Evolutionary conservation across 2,113 vertebrate genomes (phyloP), one percentile per base, ranked within the genome.

Genomic region (Maccullochella peelii): DNA sequence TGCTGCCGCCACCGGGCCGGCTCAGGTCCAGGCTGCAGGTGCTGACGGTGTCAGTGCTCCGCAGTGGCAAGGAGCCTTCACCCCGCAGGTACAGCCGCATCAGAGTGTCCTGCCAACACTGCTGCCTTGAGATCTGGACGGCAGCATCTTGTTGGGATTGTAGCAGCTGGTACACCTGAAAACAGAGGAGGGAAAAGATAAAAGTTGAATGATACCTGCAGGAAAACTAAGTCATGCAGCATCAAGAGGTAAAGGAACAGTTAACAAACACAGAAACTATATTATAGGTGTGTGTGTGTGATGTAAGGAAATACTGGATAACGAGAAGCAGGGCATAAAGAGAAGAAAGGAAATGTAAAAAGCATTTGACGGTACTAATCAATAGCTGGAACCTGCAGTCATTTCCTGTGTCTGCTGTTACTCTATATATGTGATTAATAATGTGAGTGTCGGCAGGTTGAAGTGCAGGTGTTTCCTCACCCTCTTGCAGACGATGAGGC

Each of bases 21-120:
- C 54, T 90, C 44, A 95, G 86, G 40, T 95, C 94, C 80, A 95
- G 85, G 84, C 96, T 96, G 57, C 94, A 93, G 47, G 92, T 76
- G 85, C 95, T 97, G 91, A 91, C 55, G 2, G 88, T 91, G 86
- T 97, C 92, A 0, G 83, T 68, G 38, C 27, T 61, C 12, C 90
- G 83, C 1, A 83, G 69, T 0, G 79, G 44, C 40, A 86, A 47
- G 8, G 91, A 86, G 2, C 93, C 92, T 5, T 52, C 94, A 33
- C 95, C 96, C 79, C 97, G 97, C 77, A 99, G 86, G 78, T 97
- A 96, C 0, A 99, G 94, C 3, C 95, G 96, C 85, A 97, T 92
- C 49, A 99, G 94, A 2, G 97, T 98, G 90, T 99, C 98, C 94
- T 99, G 98, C 98, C 98, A 99, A 84, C 97, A 97, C 80, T 96